Base-by-base conservation (phyloP, 2,113 vertebrate species). In the Crotalus helleri region DNA sequence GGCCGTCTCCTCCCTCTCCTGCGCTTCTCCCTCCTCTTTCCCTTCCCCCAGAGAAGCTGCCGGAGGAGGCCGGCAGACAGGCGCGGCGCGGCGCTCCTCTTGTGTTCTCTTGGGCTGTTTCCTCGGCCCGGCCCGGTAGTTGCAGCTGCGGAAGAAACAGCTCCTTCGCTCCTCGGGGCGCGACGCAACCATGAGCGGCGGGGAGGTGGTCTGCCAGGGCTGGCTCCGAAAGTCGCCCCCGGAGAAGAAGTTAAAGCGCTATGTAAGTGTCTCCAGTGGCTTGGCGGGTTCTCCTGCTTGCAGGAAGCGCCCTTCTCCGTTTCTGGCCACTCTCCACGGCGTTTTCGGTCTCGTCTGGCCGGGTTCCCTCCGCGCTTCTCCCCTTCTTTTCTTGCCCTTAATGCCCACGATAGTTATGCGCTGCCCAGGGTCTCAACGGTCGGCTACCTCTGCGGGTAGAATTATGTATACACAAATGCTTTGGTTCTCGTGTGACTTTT, bases 211-310 rank as follows among this genome's bases (percentile, higher is more conserved):
- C 95, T 99, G 98, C 94, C 98, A 98, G 61, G 99, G 99, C 92
- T 99, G 99, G 99, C 98, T 99, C 88, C 98, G 98, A 97, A 99
- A 99, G 98, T 99, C 99, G 89, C 99, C 99, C 92, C 99, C 99
- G 96, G 99, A 99, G 97, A 99, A 99, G 97, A 99, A 99, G 98
- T 98, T 99, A 98, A 99, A 99, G 97, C 99, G 99, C 98, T 99
- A 99, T 98, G 99, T 99, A 99, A 99, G 99, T 99, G 95, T 54
- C 51, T 46, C n/a, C 86, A 13, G 86, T 26, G 49, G 53, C 53
- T 33, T 11, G 74, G 74, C 33, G 74, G 74, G 17, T 44, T 81
- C 33, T 39, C 33, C 74, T 81, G 74, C 33, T 81, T 81, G 74
- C 74, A 39, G 74, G 74, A 81, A 81, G 74, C 17, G 10, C 17